phyloP scores from a whole-genome alignment of 2,888 invertebrate species.

The Tuta absoluta region DNA sequence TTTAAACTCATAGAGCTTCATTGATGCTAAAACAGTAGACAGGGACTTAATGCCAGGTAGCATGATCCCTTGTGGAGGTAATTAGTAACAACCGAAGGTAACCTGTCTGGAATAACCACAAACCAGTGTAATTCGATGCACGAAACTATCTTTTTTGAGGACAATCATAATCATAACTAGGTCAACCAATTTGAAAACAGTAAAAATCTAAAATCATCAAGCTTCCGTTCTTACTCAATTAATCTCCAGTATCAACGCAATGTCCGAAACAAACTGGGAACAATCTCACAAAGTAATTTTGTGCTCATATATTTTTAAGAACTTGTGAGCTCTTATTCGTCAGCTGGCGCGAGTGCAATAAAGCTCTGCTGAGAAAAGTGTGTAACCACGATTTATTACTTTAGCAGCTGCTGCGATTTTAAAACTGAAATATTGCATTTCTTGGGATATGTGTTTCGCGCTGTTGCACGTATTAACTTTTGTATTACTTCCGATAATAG shows the following conservation, averaged over 20 bases:
- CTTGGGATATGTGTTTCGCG: not conserved
- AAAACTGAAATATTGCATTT: not conserved
- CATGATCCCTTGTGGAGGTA: too few species aligned
- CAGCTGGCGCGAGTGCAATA: not conserved
- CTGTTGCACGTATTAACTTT: not conserved
- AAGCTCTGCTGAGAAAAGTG: not conserved
- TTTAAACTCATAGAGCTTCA: too few species aligned
- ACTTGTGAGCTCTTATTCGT: not conserved
- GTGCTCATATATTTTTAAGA: not conserved
- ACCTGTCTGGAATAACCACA: too few species aligned
- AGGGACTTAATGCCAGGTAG: too few species aligned
- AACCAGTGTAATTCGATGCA: too few species aligned
- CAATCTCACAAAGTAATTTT: not conserved
- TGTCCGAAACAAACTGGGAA: not conserved
- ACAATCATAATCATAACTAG: too few species aligned
- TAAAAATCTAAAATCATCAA: too few species aligned
- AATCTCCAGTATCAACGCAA: not conserved
- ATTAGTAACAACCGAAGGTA: too few species aligned
- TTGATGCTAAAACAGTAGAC: too few species aligned
- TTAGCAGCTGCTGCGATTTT: slow-evolving; percentile 6
- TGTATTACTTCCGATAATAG: not conserved
- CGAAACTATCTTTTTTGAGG: too few species aligned
- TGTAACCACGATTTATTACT: slow-evolving; percentile 3
- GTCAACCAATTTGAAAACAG: too few species aligned
- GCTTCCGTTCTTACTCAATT: too few species aligned